phyloP scores from a whole-genome alignment of 2,113 vertebrate genomes.

The Dicaeum eximium region DNA sequence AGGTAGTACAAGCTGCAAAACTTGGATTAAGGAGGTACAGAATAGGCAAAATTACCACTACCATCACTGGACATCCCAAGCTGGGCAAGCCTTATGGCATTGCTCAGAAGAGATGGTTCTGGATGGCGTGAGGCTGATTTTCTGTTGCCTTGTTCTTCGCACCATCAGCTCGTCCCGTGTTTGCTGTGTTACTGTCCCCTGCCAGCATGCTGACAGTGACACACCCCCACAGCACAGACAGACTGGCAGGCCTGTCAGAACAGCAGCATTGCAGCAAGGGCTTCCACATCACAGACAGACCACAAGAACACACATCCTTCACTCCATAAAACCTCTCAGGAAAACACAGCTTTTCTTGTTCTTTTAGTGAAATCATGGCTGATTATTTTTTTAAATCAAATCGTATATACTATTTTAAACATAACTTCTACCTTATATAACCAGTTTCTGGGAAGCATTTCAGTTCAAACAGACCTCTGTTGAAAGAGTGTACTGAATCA shows the following conservation, averaged over 20 bases:
- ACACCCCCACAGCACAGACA: background rate
- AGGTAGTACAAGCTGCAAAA: background rate
- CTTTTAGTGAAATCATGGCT: background rate
- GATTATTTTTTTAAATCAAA: background rate
- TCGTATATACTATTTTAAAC: background rate
- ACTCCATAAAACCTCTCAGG: background rate
- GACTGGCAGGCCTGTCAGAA: background rate
- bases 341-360: background rate
- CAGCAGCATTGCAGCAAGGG: background rate
- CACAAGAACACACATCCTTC: background rate
- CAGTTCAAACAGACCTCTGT: background rate
- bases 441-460: background rate
- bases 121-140: background rate
- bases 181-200: background rate
- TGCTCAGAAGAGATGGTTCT: background rate
- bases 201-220: background rate
- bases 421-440: background rate
- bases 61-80: background rate
- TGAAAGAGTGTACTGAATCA: background rate
- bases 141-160: background rate
- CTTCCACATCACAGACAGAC: background rate
- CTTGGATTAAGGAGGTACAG: background rate
- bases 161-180: background rate
- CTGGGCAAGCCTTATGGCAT: fast-evolving
- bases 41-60: background rate